Conservation (phyloP, 2,888 invertebrate genomes). For the Ommatoiulus sabulosus region DNA sequence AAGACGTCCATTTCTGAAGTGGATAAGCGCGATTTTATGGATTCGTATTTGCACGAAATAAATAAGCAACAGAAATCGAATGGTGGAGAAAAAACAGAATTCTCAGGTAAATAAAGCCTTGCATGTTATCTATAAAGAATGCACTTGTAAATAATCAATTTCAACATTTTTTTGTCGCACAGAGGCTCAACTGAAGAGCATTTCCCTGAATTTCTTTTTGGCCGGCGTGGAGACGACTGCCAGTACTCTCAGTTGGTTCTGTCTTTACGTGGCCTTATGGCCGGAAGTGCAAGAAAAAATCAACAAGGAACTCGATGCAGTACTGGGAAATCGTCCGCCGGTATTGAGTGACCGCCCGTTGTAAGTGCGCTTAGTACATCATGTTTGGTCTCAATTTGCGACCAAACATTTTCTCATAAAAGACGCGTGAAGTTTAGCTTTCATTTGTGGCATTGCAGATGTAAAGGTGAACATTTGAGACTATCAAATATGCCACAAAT, state of each 20-base stretch:
- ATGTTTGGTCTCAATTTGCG: too few relatives aligned
- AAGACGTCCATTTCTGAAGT: too few relatives aligned
- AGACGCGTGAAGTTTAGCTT: too few relatives aligned
- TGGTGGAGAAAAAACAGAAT: not conserved
- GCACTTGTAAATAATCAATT: not conserved
- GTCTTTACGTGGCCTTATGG: not conserved
- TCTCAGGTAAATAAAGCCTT: not conserved
- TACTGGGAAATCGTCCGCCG: not conserved
- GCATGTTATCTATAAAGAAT: not conserved
- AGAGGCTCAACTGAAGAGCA: not conserved
- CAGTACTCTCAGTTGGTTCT: not conserved
- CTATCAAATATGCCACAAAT: too few relatives aligned
- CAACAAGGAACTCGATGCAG: not conserved
- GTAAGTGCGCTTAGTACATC: not conserved
- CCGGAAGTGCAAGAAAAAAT: constrained; percentile 29
- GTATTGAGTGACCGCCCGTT: not conserved
- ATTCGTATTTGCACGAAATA: not conserved
- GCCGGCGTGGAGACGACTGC: constrained; percentile 44
- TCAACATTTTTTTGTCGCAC: not conserved
- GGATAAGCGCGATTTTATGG: not conserved
- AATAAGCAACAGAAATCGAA: not conserved
- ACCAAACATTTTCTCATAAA: too few relatives aligned
- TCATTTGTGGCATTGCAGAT: too few relatives aligned
- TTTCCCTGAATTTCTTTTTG: constrained; percentile 1
- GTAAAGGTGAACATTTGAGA: too few relatives aligned